Base-by-base conservation (phyloP, 2,113 vertebrate species). In the Hippocampus mohnikei region DNA sequence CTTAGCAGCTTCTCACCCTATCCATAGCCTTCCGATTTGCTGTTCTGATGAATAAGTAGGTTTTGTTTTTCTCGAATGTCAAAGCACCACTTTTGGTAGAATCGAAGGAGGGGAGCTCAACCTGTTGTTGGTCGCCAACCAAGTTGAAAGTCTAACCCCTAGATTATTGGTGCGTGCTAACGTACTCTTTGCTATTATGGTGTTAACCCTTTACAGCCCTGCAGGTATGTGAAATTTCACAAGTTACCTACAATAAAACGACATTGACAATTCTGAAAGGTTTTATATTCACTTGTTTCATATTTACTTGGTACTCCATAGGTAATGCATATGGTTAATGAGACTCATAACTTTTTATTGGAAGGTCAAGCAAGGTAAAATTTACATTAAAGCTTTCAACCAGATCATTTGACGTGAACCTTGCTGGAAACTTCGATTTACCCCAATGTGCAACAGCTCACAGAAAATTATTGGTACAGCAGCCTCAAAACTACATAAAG, bases 211-310 rank as follows among this genome's bases (percentile, higher is more conserved):
- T 81, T 68, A 76, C 74, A 75, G 79, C 72, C 71, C 84, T 76
- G 82, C 85, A 79, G 84, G 73, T 75, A 73, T 89, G 77, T 85
- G 75, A 75, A 79, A 78, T 65, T 79, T 44, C 64, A 82, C 25
- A 82, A 84, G 80, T 8, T 74, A 84, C 76, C 20, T 72, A 80
- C 70, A 88, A 90, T 88, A 90, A 84, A 91, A 85, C 73, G 84
- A 72, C 78, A 85, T 78, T 79, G 66, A 81, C 60, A 87, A 79
- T 81, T 77, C 21, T 33, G 29, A 15, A 20, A 18, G 15, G 18
- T 37, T 37, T 61, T 37, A 20, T 8, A 29, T 29, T n/a, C 23
- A 25, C 23, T 56, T 56, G n/a, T 5, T 23, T 1, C 11, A 56
- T 25, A 25, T 25, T 12, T 25, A 18, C 16, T 6, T 50, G 4